Evolutionary conservation across 2,888 invertebrate species (phyloP).

Genomic region (Geotrupes spiniger): DNA sequence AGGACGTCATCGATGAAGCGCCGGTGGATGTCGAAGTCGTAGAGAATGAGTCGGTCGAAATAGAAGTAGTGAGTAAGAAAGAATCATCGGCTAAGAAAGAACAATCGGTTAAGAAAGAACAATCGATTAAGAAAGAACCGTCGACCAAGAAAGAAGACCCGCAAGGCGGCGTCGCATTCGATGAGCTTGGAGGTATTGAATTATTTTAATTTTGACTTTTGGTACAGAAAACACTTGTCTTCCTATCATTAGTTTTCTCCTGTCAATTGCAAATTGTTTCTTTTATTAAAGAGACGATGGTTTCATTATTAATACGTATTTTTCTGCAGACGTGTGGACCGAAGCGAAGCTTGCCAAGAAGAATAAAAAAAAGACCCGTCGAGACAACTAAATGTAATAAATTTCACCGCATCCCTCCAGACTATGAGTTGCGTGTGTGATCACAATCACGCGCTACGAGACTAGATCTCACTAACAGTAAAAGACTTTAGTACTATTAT

Average conservation of each 20-base stretch:
- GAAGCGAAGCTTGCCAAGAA: constrained; percentile 72
- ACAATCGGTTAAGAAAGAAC: too few species aligned
- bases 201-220: background rate
- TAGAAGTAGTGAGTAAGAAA: too few species aligned
- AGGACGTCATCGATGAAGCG: constrained; percentile 15
- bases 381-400: constrained; percentile 61
- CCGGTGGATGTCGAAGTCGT: constrained; percentile 31
- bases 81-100: constrained; percentile 23
- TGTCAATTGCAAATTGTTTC: too few species aligned
- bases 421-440: constrained; percentile 37
- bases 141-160: constrained; percentile 24
- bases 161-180: constrained; percentile 52
- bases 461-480: constrained; percentile 40
- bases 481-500: constrained; percentile 34
- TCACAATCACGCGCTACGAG: constrained; percentile 41
- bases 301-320: constrained; percentile 8
- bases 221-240: too few species aligned
- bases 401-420: constrained; percentile 26
- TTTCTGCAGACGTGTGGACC: constrained; percentile 66
- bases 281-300: too few species aligned
- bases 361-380: constrained; percentile 73
- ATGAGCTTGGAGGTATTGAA: constrained; percentile 58
- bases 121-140: constrained; percentile 21
- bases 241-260: too few species aligned
- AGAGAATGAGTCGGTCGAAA: constrained; percentile 32